phyloP scores from a whole-genome alignment of 2,797 vertebrate genomes.

The Semaprochilodus insignis region DNA sequence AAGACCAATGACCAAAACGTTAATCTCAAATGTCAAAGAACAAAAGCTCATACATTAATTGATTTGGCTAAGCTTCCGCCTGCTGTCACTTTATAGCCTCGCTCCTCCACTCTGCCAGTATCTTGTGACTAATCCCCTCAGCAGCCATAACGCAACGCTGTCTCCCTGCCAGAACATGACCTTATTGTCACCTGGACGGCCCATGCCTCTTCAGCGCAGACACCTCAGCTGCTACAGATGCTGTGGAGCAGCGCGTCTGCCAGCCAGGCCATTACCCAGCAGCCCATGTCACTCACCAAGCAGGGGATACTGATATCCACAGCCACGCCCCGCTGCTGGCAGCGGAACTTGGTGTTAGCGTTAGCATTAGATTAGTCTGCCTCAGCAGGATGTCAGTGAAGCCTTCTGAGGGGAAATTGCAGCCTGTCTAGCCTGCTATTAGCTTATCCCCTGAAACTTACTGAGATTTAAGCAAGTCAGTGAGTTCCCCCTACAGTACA shows the following conservation, averaged over 20 bases:
- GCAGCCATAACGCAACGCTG: background rate
- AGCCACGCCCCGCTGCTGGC: constrained; percentile 63
- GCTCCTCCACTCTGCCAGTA: constrained; percentile 21
- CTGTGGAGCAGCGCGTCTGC: constrained; percentile 61
- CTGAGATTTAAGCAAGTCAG: background rate
- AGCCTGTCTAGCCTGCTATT: constrained; percentile 23
- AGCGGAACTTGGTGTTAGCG: constrained; percentile 47
- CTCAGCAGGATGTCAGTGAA: constrained; percentile 32
- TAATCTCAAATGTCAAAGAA: constrained; percentile 35
- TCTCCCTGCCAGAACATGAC: constrained; percentile 32
- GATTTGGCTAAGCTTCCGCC: constrained; percentile 32
- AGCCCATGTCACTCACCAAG: constrained; percentile 59
- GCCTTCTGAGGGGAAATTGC: constrained; percentile 17
- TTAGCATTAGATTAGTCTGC: constrained; percentile 54
- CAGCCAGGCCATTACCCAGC: constrained; percentile 67
- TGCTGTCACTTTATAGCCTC: constrained; percentile 11
- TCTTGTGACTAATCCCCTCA: constrained; percentile 46
- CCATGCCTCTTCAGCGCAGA: constrained; percentile 62
- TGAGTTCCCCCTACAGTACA: background rate
- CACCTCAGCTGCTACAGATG: constrained; percentile 60
- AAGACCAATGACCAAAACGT: constrained; percentile 33
- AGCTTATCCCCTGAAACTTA: constrained; percentile 9
- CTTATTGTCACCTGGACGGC: constrained; percentile 61
- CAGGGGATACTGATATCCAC: constrained; percentile 55
- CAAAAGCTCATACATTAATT: constrained; percentile 30